Percentiles rank a stretch among this genome's conserved stretches.
These are phyloP conservation scores for Rostratula benghalensis DNA, from an alignment of 2,113 vertebrate species.

Conservation along the genomic window DNA sequence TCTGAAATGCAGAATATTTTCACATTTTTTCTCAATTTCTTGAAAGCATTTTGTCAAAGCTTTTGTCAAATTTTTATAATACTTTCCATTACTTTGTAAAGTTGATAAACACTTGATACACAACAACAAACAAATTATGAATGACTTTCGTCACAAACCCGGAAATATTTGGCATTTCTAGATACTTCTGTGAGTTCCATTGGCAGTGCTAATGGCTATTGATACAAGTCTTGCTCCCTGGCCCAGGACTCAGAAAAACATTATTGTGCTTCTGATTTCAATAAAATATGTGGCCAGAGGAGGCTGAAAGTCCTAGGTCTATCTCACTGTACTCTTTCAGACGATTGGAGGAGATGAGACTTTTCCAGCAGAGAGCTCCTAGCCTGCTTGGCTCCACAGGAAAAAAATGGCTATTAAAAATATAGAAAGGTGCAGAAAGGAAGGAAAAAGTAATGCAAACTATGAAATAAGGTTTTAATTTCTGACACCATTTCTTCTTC, in stretches of 20 bases:
- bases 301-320: background rate
- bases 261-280: background rate
- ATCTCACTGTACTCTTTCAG: background rate
- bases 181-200: background rate
- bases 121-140: background rate
- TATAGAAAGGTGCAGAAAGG: background rate
- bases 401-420: background rate
- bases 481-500: background rate
- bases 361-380: background rate
- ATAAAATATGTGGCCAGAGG: background rate
- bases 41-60: background rate
- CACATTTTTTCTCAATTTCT: background rate
- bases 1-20: background rate
- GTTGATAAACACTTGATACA: slow-evolving; percentile 1
- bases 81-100: background rate
- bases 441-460: background rate
- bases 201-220: slow-evolving; percentile 24
- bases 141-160: background rate
- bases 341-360: background rate
- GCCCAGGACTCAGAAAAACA: background rate
- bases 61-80: background rate
- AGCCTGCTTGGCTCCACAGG: background rate
- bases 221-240: background rate
- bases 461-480: background rate
- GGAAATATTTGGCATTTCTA: background rate